phyloP scores from a whole-genome alignment of 2,113 vertebrate species.

The Aix galericulata region DNA sequence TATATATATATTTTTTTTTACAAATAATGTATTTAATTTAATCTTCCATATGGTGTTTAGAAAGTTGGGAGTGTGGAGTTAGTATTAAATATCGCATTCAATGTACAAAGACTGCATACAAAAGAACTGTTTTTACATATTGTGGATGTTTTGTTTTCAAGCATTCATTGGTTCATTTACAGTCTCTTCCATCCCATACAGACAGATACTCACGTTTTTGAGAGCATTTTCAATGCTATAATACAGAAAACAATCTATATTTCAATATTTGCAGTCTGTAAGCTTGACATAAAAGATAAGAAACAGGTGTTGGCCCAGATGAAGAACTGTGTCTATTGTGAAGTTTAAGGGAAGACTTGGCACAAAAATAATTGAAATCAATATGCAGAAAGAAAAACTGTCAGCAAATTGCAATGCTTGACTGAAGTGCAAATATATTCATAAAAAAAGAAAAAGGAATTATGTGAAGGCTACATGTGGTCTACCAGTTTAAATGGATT shows the following conservation, averaged over 20 bases:
- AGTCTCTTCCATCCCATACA: neutral
- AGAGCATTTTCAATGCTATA: neutral
- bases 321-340: slow-evolving; percentile 15
- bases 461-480: neutral
- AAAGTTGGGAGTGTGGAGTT: neutral
- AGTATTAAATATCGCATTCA: neutral
- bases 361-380: slow-evolving; percentile 35
- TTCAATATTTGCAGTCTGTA: neutral
- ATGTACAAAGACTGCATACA: neutral
- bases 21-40: neutral
- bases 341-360: slow-evolving; percentile 5
- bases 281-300: slow-evolving; percentile 4
- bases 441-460: neutral
- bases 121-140: neutral
- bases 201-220: neutral
- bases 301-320: slow-evolving; percentile 28
- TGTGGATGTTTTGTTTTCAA: neutral
- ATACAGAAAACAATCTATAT: neutral
- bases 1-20: neutral
- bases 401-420: neutral
- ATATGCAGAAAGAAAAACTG: slow-evolving; percentile 45
- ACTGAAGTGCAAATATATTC: neutral
- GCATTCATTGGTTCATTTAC: neutral
- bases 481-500: neutral
- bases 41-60: neutral